Base-by-base conservation (phyloP, 1,140 invertebrate genomes). In the Teleogryllus occipitalis region DNA sequence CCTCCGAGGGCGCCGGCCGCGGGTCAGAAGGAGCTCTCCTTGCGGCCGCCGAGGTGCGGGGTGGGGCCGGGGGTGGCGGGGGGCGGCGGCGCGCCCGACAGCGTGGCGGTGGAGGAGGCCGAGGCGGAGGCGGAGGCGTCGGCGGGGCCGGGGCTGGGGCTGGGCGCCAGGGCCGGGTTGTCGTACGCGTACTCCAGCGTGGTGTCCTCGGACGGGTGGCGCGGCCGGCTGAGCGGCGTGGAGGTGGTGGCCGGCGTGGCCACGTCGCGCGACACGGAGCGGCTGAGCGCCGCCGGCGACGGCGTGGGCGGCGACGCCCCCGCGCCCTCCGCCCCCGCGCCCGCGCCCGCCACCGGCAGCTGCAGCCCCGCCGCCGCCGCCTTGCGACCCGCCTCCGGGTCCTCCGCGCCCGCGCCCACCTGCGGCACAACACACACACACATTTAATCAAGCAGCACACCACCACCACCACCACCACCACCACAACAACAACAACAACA, bases 101-200 rank as follows among this genome's bases (percentile, higher is more conserved):
- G 18, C 54, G 54, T 65, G 10, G 10, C 54, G 10, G 54, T 18
- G 18, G 54, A 65, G 2, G 54, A 14, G 10, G 54, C 10, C 54
- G 54, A 14, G 54, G 54, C 10, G 0, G 54, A 65, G 18, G 10
- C 54, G 54, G 54, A 18, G 2, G 54, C 54, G 54, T 65, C 10
- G 10, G 54, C 39, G n/a, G 21, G 18, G 27, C 48, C 86, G 39
- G 89, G 89, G n/a, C 89, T 89, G 0, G 90, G 89, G 0, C 90
- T 89, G 5, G 87, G 85, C 74, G 87, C 87, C 89, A 92, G 90
- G 0, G 88, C 91, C 79, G 89, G 90, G 84, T 93, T 93, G 81
- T 92, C 91, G 82, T 93, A 93, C 5, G 91, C 91, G 79, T 91
- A 92, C 80, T 92, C 91, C 49, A 92, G 83, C 0, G 90, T 90